These are phyloP conservation scores for Siniperca obscura DNA, from an alignment of 2,797 vertebrate species.

Conservation along the genomic window DNA sequence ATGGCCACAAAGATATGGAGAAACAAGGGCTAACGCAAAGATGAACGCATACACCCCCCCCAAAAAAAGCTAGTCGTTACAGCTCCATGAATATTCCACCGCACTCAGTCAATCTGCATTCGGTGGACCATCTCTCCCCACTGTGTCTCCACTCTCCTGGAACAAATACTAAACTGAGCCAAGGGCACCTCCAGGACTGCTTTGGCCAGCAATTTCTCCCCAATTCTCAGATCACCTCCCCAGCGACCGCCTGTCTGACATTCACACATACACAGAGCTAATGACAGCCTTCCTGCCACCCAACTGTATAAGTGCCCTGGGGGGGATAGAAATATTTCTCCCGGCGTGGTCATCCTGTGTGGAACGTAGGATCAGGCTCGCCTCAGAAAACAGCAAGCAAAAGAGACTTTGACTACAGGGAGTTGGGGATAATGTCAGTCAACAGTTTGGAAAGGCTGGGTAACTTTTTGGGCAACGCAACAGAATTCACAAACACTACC, in stretches of 20 bases:
- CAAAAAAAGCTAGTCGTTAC: constrained; percentile 43
- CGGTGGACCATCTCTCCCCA: constrained; percentile 42
- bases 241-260: constrained; percentile 73
- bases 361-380: constrained; percentile 59
- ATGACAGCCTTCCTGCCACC: constrained; percentile 72
- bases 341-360: constrained; percentile 57
- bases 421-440: constrained; percentile 62
- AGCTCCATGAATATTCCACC: constrained; percentile 61
- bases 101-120: constrained; percentile 73
- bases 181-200: constrained; percentile 86
- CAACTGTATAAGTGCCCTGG: constrained; percentile 66
- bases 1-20: constrained; percentile 14
- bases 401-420: constrained; percentile 60
- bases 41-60: constrained; percentile 1
- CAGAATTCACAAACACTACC: constrained; percentile 6
- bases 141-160: constrained; percentile 77
- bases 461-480: constrained; percentile 26
- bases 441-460: constrained; percentile 43
- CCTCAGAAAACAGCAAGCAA: constrained; percentile 66
- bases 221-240: constrained; percentile 73
- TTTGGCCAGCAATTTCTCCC: constrained; percentile 78
- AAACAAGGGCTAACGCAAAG: constrained; percentile 21
- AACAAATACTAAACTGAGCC: constrained; percentile 81
- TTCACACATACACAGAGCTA: constrained; percentile 75
- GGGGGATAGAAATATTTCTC: constrained; percentile 61